Percentiles rank a stretch among this genome's conserved stretches.
phyloP scores from a whole-genome alignment of 2,888 invertebrate species.

The Volucella inanis region DNA sequence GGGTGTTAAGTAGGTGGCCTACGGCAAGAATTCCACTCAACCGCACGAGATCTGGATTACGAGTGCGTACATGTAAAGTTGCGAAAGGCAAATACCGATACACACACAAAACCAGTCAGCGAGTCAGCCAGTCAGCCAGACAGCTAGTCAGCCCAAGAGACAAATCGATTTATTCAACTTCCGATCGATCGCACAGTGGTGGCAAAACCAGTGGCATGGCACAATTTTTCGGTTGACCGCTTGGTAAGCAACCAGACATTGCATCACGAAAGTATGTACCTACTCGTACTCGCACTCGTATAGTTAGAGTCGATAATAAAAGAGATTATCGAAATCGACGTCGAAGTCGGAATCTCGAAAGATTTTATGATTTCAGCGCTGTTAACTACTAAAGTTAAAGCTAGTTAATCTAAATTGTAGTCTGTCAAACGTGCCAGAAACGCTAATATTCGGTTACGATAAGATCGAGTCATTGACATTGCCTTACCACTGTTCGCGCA shows the following conservation, averaged over 20 bases:
- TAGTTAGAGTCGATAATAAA: conserved; percentile 38
- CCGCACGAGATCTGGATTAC: conserved; percentile 26
- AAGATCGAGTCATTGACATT: conserved; percentile 65
- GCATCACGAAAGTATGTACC: conserved; percentile 42
- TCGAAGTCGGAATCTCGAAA: conserved; percentile 32
- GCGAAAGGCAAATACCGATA: conserved; percentile 35
- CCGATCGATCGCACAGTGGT: conserved; percentile 33
- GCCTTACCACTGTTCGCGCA: conserved; percentile 10
- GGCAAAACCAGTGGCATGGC: neutral
- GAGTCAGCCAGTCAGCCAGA: neutral
- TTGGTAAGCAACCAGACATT: conserved; percentile 41
- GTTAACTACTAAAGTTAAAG: conserved; percentile 37
- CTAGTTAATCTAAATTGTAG: conserved; percentile 45
- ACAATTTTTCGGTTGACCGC: neutral
- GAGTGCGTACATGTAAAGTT: conserved; percentile 32
- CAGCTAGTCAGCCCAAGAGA: neutral
- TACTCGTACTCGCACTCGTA: conserved; percentile 25
- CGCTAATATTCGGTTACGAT: conserved; percentile 38
- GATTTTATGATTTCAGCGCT: conserved; percentile 47
- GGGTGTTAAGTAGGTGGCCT: conserved; percentile 41
- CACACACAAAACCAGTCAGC: neutral
- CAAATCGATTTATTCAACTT: conserved; percentile 55
- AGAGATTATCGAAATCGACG: conserved; percentile 33
- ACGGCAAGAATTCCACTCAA: conserved; percentile 12
- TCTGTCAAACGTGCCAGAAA: conserved; percentile 55